Evolutionary conservation across 1,140 invertebrate species (phyloP), one percentile per base, ranked within the genome.

Genomic region (Cyclina sinensis): DNA sequence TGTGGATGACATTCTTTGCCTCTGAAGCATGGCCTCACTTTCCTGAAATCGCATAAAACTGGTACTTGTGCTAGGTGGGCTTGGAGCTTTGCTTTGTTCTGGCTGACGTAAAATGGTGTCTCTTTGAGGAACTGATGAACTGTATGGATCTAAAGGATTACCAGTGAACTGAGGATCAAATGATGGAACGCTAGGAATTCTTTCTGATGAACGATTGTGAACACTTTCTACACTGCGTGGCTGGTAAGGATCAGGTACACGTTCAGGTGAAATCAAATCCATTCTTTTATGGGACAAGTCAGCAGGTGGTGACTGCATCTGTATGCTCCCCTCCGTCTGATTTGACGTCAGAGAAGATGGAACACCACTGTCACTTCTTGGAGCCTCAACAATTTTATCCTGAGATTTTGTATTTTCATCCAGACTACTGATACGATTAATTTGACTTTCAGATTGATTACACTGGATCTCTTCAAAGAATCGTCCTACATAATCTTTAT

Each of bases 401-500:
- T 76, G 74, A n/a, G 82, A 51, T 30, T 90, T 79, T 14, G 81
- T 78, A 24, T 88, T 88, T 76, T 91, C 90, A 46, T 92, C 91
- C 37, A 57, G 85, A 84, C 80, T 91, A 90, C 78, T 90, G 83
- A 80, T 85, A 73, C 82, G 85, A 80, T 11, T 91, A 39, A 89
- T 82, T 43, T 79, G 73, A 48, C 83, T 32, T 68, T 84, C 57
- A 46, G 57, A 30, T 51, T 54, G 76, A 59, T 48, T 83, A 76
- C 79, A 88, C 68, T 88, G 86, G 46, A 88, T 88, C 54, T 89
- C 81, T 79, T 85, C 81, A 80, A 80, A 89, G 27, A 80, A 85
- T 68, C 76, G 5, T 48, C 93, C 93, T 62, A 94, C 86, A 89
- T 93, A 94, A 73, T 94, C 92, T 70, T 93, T 93, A 86, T 93